These are phyloP conservation scores for Sylvia atricapilla DNA, from an alignment of 2,113 vertebrate genomes.

Conservation along the genomic window DNA sequence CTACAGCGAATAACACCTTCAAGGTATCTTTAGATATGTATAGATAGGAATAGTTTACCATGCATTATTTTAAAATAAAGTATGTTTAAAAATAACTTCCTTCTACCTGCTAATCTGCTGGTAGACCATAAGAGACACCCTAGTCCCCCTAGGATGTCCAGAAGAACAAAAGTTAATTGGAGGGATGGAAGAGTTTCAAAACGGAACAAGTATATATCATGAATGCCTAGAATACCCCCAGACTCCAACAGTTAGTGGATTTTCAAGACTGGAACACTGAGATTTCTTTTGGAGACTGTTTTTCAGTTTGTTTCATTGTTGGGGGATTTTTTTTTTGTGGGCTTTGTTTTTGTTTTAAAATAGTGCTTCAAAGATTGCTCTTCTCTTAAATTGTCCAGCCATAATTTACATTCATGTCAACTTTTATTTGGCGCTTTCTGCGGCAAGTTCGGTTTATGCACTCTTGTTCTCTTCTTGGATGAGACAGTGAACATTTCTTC, in stretches of 20 bases:
- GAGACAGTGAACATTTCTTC: neutral
- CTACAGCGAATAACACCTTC: neutral
- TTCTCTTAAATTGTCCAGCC: neutral
- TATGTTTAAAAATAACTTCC: neutral
- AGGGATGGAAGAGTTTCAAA: neutral
- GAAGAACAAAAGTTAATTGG: neutral
- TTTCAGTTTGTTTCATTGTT: neutral
- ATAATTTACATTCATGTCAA: neutral
- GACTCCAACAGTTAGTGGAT: neutral
- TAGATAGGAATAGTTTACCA: neutral
- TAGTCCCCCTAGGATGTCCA: neutral
- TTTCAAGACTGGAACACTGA: neutral
- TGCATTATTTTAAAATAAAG: neutral
- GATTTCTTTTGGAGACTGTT: neutral
- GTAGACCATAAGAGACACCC: neutral
- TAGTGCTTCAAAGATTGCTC: neutral
- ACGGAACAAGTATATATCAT: neutral
- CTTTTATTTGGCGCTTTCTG: neutral
- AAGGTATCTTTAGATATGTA: neutral
- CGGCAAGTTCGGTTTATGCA: neutral
- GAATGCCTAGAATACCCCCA: rapidly evolving
- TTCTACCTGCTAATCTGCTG: neutral
- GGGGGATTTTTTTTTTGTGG: rapidly evolving
- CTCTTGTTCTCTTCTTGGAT: neutral
- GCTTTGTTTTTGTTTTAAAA: neutral